These are phyloP conservation scores for Echiichthys vipera DNA, from an alignment of 2,797 vertebrate genomes.

Conservation along the genomic window DNA sequence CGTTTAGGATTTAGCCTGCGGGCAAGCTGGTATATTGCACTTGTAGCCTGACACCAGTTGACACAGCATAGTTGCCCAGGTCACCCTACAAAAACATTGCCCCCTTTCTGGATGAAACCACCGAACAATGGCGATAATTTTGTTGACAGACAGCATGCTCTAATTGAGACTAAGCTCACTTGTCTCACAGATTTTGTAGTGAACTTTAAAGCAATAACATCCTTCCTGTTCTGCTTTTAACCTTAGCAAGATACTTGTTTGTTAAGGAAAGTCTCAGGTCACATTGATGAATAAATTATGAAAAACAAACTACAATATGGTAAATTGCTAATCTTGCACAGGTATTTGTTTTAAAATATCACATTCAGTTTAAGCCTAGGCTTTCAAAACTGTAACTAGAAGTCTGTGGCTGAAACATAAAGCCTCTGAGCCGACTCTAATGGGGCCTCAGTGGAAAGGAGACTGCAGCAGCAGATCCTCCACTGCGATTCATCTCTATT, in stretches of 20 bases:
- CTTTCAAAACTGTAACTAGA: conserved; percentile 35
- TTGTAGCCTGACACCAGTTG: conserved; percentile 88
- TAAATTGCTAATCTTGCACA: background rate
- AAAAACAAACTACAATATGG: background rate
- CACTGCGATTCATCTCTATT: conserved; percentile 85
- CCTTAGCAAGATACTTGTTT: conserved; percentile 51
- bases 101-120: conserved; percentile 74
- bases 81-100: conserved; percentile 87
- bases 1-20: conserved; percentile 77
- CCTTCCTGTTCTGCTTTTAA: conserved; percentile 69
- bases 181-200: conserved; percentile 65
- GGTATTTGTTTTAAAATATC: conserved; percentile 17
- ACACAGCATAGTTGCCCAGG: conserved; percentile 84
- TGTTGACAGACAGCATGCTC: conserved; percentile 74
- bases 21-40: conserved; percentile 77
- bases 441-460: conserved; percentile 85
- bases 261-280: conserved; percentile 30
- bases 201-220: conserved; percentile 78
- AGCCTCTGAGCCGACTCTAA: conserved; percentile 79
- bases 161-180: conserved; percentile 77
- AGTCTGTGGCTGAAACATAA: conserved; percentile 50
- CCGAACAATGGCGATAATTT: conserved; percentile 82
- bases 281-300: background rate
- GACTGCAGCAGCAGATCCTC: conserved; percentile 71
- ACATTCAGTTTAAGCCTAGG: conserved; percentile 1